phyloP scores from a whole-genome alignment of 1,140 invertebrate genomes.

The Heliconius congener region DNA sequence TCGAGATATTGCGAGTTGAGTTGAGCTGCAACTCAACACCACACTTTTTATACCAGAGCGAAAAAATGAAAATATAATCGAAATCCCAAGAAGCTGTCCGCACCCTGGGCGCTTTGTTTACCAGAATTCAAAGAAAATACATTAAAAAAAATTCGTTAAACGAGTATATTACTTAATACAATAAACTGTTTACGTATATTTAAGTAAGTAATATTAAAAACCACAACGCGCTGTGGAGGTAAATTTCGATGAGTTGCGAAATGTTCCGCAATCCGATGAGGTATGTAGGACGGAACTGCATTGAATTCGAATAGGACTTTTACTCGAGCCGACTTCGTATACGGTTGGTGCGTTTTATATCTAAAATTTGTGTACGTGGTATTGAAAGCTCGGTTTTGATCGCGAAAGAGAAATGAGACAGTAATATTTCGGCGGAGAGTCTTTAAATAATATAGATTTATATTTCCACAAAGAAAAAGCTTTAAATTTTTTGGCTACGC shows the following conservation, averaged over 20 bases:
- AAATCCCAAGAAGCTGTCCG: too few species aligned
- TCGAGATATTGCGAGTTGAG: not conserved
- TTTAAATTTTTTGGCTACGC: too few species aligned
- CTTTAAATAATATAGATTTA: too few species aligned
- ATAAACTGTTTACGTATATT: constrained; percentile 11
- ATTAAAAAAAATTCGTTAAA: not conserved
- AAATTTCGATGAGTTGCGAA: constrained; percentile 26
- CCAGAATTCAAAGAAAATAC: too few species aligned
- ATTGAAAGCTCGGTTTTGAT: too few species aligned
- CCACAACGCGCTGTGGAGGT: not conserved
- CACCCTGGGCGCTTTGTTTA: too few species aligned
- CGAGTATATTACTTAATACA: not conserved
- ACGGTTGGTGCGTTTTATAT: not conserved
- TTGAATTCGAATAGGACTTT: constrained; percentile 28
- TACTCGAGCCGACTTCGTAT: constrained; percentile 17
- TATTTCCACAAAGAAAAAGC: too few species aligned
- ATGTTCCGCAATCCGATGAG: constrained; percentile 19
- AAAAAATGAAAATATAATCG: not conserved
- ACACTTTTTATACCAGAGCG: not conserved
- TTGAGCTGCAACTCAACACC: not conserved
- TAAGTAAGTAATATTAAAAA: constrained; percentile 10
- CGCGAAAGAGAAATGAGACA: too few species aligned
- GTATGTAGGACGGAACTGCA: constrained; percentile 22
- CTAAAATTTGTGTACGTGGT: too few species aligned
- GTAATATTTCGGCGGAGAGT: too few species aligned